These are phyloP conservation scores for Epirrita christyi DNA, from an alignment of 2,888 invertebrate genomes.

Conservation along the genomic window DNA sequence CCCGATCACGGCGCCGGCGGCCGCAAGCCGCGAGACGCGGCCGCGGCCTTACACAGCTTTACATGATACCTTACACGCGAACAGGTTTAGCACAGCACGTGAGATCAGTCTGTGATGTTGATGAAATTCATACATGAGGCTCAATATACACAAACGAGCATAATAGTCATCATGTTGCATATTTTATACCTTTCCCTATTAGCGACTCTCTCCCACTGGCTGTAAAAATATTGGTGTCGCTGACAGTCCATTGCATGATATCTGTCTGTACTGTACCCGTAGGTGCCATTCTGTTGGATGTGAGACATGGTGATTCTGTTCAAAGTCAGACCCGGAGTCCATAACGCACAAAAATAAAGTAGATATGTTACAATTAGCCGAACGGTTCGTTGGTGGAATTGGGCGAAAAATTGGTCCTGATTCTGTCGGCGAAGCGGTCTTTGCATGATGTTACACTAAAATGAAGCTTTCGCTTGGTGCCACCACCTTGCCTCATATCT, in stretches of 20 bases:
- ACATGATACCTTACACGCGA: slow-evolving; percentile 81
- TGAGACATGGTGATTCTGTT: slow-evolving; percentile 58
- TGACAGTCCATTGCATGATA: slow-evolving; percentile 77
- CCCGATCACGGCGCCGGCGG: slow-evolving; percentile 83
- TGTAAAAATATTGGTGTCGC: slow-evolving; percentile 63
- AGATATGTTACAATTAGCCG: slow-evolving; percentile 64
- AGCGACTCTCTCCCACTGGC: slow-evolving; percentile 57
- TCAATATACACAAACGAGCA: slow-evolving; percentile 73
- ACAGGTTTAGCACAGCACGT: slow-evolving; percentile 78
- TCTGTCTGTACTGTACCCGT: slow-evolving; percentile 43
- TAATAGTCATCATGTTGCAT: slow-evolving; percentile 79
- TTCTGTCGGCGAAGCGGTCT: slow-evolving; percentile 59
- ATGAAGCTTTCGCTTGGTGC: slow-evolving; percentile 60
- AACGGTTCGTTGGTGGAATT: slow-evolving; percentile 58
- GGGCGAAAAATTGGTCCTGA: slow-evolving; percentile 32
- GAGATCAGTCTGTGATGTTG: slow-evolving; percentile 51
- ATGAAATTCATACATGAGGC: slow-evolving; percentile 65
- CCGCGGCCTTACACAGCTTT: slow-evolving; percentile 75
- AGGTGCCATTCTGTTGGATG: slow-evolving; percentile 63
- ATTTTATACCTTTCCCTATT: slow-evolving; percentile 85
- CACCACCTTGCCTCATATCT: slow-evolving; percentile 39
- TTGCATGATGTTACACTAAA: slow-evolving; percentile 75
- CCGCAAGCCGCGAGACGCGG: slow-evolving; percentile 60
- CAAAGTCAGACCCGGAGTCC: slow-evolving; percentile 67
- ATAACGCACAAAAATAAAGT: slow-evolving; percentile 66